Base-by-base conservation (phyloP, 2,113 vertebrate genomes). In the Echinops telfairi region DNA sequence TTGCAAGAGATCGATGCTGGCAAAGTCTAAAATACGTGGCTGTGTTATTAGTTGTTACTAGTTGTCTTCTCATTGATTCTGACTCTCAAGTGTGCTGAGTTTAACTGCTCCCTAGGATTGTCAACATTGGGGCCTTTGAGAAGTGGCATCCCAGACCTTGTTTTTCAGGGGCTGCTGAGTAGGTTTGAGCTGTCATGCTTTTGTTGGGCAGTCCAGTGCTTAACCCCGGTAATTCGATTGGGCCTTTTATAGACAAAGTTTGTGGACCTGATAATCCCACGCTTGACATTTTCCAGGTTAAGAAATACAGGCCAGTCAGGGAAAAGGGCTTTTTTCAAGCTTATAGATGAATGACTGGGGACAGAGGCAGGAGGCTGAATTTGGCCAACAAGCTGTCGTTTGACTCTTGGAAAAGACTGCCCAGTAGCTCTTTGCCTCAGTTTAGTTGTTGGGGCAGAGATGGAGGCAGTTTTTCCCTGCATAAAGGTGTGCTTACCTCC, bases 381-480 rank as follows among this genome's bases (percentile, higher is more conserved):
- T 53, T 53, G 47, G 47, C 47, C 47, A 53, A 14, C 12, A 14
- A 9, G 47, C 47, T 53, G 47, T 53, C 5, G 47, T 53, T 53
- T 53, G 47, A 53, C 40, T 53, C 47, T 53, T 53, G 47, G 47
- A 53, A 53, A 7, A 53, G 47, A 14, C 47, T 53, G 47, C 47
- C 47, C 47, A 9, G 5, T 11, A 47, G 19, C 36, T 2, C 2
- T 6, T 25, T 20, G 57, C 38, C 60, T 90, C 47, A 14, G 29
- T 73, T 88, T 91, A 78, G 38, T 10, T 19, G 7, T 27, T 6
- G n/a, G 11, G 62, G 20, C 53, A 82, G 25, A 84, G n/a, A 16
- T 4, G 5, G 43, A 75, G 38, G 5, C 83, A 62, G 4, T 0
- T 53, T 9, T 14, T n/a, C 29, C 6, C 0, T 0, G 1, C 1